Evolutionary conservation across 2,888 invertebrate species (phyloP), one percentile per base, ranked within the genome.

Genomic region (Lomographa bimaculata): DNA sequence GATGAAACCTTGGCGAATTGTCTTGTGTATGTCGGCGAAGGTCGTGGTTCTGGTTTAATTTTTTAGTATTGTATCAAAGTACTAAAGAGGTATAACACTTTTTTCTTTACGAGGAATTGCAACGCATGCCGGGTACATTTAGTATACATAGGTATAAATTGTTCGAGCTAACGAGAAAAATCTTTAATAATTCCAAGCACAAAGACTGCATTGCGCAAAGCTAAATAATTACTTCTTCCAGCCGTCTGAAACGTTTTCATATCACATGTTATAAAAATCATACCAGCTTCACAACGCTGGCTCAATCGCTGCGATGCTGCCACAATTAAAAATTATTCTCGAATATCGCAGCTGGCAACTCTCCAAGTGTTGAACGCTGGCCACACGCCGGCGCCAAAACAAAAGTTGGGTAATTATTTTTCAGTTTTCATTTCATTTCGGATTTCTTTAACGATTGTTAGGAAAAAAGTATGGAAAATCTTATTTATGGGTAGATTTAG

Each of bases 281-380:
- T 17, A 54, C 36, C 50, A 50, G 49, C 28, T 60, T 57, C 46
- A 35, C 42, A 48, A 45, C 48, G 51, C 57, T 57, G 17, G 16
- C 57, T 60, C 56, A 56, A 58, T 62, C 57, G 52, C 44, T 49
- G 44, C 53, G 61, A 61, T 57, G 54, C 60, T 60, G 61, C 56
- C 54, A 60, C 61, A 64, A 57, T 63, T 60, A 64, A 64, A 65
- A 60, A 58, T 50, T 51, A 57, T 46, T 51, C 61, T 44, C 21
- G 14, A 8, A 21, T 9, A 30, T 46, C 46, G 43, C 41, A 44
- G 42, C 56, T 65, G 64, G 64, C 64, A 64, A 51, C 54, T 58
- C 51, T 60, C 64, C 64, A 65, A 63, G 50, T 25, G 33, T 24
- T 45, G 36, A 36, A 46, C 6, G 50, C 46, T 54, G 58, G 53